Base-by-base conservation (phyloP, 1,140 invertebrate species). In the Drosophila tani region DNA sequence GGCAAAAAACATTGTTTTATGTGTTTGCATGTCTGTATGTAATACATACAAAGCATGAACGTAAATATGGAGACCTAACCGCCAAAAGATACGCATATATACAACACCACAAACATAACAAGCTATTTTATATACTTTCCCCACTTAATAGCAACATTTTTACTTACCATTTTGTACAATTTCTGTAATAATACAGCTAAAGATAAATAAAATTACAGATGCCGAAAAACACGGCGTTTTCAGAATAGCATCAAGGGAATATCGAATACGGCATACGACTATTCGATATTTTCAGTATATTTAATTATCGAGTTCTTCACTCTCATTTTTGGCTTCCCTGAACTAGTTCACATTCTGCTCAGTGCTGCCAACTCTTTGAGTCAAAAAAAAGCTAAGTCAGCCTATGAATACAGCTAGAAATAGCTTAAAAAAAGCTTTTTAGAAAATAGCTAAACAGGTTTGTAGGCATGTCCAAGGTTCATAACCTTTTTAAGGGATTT, bases 141-240 rank as follows among this genome's bases (percentile, higher is more conserved):
- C 0, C 3, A n/a, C 11, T 19, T 43, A 46, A 12, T n/a, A 9
- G 6, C 11, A 43, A 43, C 8, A 14, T 14, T 29, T 45, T 3
- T 14, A 62, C 63, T 59, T 32, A 68, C 49, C 73, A 59, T 69
- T 67, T 77, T 55, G 11, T 40, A 38, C 21, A 11, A 11, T 47
- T 59, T 77, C 32, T 66, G 21, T 45, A 32, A n/a, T 41, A 65
- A 57, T 51, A 35, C 2, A 41, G 35, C 12, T 2, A 19, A 32
- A 49, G 11, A 15, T 46, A 63, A 50, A 47, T 41, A 63, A 41
- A 32, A 32, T 45, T 60, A 45, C 24, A 69, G 32, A 58, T 58
- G 66, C 66, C 46, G 46, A 65, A 67, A 45, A 62, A 32, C 63
- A 63, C 63, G 63, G 57, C 40, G 58, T 66, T 66, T 66, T 66